These are phyloP conservation scores for Corythornis vintsioides DNA, from an alignment of 2,113 vertebrate species.

Conservation along the genomic window DNA sequence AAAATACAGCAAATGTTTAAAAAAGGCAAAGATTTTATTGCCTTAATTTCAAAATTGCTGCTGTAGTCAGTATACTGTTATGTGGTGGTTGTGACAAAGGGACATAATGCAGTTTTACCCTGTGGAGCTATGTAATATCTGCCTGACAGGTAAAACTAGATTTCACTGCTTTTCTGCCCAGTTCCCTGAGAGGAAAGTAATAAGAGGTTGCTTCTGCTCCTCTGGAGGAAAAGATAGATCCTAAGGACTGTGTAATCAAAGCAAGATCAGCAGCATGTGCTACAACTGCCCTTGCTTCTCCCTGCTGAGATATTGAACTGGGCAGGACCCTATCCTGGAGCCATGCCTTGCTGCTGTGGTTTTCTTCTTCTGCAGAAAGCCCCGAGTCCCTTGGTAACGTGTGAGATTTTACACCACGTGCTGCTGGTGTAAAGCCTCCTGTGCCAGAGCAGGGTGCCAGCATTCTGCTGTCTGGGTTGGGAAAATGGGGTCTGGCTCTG, in stretches of 20 bases:
- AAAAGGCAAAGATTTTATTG: neutral
- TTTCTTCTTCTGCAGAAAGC: neutral
- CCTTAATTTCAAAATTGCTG: conserved; percentile 18
- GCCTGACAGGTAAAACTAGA: neutral
- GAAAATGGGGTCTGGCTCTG: neutral
- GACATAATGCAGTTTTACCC: neutral
- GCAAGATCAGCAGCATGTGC: neutral
- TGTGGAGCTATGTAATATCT: neutral
- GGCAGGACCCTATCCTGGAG: neutral
- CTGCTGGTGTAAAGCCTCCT: neutral
- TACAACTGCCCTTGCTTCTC: neutral
- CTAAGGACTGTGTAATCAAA: neutral
- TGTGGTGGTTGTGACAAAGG: neutral
- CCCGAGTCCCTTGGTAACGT: neutral
- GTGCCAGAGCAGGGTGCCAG: neutral
- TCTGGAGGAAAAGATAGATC: neutral
- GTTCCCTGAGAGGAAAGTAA: neutral
- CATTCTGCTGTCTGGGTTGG: neutral
- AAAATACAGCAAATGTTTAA: neutral
- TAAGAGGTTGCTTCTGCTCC: neutral
- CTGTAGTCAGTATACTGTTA: neutral
- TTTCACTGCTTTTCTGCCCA: neutral
- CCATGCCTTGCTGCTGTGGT: neutral
- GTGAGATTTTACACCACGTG: fast-evolving
- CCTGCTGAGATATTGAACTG: neutral